A percentile compares a stretch with the other conserved stretches of the same genome.
phyloP scores from a whole-genome alignment of 2,888 invertebrate genomes.

The Eupithecia exiguata region DNA sequence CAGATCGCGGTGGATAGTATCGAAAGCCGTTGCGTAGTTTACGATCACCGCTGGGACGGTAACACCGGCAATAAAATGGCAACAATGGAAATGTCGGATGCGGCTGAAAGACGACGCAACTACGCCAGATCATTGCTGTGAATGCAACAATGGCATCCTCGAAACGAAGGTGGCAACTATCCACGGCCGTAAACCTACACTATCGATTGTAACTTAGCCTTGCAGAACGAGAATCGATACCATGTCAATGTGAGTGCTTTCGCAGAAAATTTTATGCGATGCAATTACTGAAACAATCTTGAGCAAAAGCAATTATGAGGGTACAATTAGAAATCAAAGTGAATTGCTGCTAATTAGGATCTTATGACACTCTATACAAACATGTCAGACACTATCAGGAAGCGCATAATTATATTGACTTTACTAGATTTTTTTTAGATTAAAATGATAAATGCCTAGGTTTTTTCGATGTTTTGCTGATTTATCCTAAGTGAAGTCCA shows the following conservation, averaged over 20 bases:
- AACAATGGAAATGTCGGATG: slow-evolving; percentile 82
- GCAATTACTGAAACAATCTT: slow-evolving; percentile 50
- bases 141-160: slow-evolving; percentile 81
- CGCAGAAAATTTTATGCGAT: slow-evolving; percentile 46
- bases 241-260: slow-evolving; percentile 48
- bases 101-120: slow-evolving; percentile 78
- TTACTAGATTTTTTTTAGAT: neutral
- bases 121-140: slow-evolving; percentile 77
- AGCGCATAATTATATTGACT: neutral
- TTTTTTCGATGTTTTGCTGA: too few relatives aligned
- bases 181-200: slow-evolving; percentile 69
- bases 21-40: slow-evolving; percentile 78
- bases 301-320: slow-evolving; percentile 32
- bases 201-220: slow-evolving; percentile 59
- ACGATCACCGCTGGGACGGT: slow-evolving; percentile 78
- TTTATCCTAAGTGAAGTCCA: neutral
- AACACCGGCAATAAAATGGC: slow-evolving; percentile 82
- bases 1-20: slow-evolving; percentile 73
- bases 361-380: neutral
- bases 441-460: neutral
- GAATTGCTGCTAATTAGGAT: slow-evolving; percentile 25
- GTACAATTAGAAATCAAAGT: slow-evolving; percentile 17
- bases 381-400: neutral
- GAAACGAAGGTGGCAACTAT: slow-evolving; percentile 80
- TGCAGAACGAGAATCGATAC: slow-evolving; percentile 44